Percentiles rank a stretch among this genome's conserved stretches.
Conservation (phyloP, 1,140 invertebrate species). For the Drosophila hydei region DNA sequence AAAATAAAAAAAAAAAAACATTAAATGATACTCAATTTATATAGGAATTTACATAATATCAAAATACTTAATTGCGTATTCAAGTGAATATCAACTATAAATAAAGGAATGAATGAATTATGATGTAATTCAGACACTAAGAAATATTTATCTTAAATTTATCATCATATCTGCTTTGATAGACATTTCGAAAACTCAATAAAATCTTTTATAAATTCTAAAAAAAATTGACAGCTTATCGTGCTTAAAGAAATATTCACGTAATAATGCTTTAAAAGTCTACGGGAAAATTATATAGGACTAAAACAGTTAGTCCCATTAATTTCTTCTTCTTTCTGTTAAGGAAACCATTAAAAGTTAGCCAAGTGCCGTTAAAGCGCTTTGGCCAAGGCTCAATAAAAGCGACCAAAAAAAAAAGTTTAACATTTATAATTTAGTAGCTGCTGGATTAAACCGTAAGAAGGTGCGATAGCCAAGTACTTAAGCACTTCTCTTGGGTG, state of each 20-base stretch:
- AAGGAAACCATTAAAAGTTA: constrained; percentile 9
- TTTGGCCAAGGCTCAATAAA: constrained; percentile 14
- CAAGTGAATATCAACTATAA: too few relatives aligned
- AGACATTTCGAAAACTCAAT: too few relatives aligned
- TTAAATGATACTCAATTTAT: neutral
- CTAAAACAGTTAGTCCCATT: neutral
- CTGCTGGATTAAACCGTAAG: neutral
- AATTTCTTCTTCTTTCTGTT: neutral
- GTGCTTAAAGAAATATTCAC: neutral
- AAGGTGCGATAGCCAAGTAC: neutral
- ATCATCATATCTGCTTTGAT: too few relatives aligned
- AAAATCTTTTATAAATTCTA: too few relatives aligned
- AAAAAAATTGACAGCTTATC: neutral
- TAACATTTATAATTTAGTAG: constrained; percentile 7
- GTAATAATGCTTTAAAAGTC: neutral
- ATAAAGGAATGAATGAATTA: too few relatives aligned
- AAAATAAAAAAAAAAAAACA: neutral
- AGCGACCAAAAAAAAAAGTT: neutral
- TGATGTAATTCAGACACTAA: too few relatives aligned
- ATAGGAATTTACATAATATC: too few relatives aligned
- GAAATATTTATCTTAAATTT: too few relatives aligned
- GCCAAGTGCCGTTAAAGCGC: constrained; percentile 14
- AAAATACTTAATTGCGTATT: too few relatives aligned
- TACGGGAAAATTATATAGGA: neutral
- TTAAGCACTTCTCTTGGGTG: neutral